Evolutionary conservation across 2,888 invertebrate species (phyloP).

Genomic region (Microctonus brassicae): DNA sequence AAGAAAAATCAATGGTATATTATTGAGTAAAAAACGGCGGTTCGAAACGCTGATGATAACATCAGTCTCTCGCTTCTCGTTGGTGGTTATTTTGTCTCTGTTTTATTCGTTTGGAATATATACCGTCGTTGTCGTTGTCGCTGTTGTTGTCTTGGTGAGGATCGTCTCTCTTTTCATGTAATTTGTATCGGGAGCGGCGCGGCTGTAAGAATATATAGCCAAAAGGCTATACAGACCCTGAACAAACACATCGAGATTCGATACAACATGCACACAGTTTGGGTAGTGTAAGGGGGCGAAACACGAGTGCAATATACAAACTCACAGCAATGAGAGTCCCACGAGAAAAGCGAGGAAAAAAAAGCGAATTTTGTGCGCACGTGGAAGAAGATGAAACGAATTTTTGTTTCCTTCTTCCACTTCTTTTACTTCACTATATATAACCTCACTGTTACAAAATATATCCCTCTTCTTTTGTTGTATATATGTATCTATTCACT

Average conservation of each 20-base stretch:
- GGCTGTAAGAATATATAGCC: conserved; percentile 45
- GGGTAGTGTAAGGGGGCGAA: conserved; percentile 47
- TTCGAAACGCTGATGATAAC: conserved; percentile 60
- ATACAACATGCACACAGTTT: conserved; percentile 25
- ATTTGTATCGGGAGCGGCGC: conserved; percentile 68
- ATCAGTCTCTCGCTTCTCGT: conserved; percentile 57
- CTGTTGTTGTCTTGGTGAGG: conserved; percentile 33
- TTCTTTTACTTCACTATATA: neutral
- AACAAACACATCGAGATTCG: conserved; percentile 24
- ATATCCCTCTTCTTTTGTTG: neutral
- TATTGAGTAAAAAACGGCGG: conserved; percentile 44
- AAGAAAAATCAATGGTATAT: conserved; percentile 39
- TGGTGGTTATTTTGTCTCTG: conserved; percentile 35
- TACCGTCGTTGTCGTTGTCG: conserved; percentile 41
- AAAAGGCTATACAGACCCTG: conserved; percentile 44
- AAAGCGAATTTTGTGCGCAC: conserved; percentile 44
- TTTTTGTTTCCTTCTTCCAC: conserved; percentile 15
- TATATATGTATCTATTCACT: neutral
- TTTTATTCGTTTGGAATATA: conserved; percentile 23
- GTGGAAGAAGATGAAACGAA: conserved; percentile 21
- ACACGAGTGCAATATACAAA: conserved; percentile 20
- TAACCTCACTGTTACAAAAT: conserved; percentile 6
- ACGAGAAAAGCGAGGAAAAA: conserved; percentile 46
- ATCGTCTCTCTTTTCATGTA: conserved; percentile 64
- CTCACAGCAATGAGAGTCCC: neutral